Evolutionary conservation across 2,113 vertebrate genomes (phyloP), one percentile per base, ranked within the genome.

Genomic region (Notechis scutatus): DNA sequence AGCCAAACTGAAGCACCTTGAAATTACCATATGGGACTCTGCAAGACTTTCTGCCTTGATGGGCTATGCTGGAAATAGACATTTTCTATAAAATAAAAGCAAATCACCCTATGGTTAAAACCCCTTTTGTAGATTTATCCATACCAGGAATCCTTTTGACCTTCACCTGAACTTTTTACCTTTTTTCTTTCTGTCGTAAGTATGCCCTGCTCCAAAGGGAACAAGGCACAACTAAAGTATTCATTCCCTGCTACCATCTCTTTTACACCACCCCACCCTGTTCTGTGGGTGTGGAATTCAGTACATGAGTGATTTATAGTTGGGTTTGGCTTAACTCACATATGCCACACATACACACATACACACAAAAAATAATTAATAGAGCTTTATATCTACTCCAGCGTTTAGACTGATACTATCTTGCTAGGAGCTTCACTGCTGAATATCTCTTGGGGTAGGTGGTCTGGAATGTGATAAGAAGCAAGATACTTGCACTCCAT

Each of bases 261-360:
- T 39, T 55, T 92, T 90, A 64, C 18, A 39, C 3, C 3, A 64
- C 81, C 45, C 45, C 88, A 42, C 88, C 92, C 92, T 90, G 56
- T 90, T 90, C 56, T 42, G 57, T 90, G 89, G 92, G 92, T 87
- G 92, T 64, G 92, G 92, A 93, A 90, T 56, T 90, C 54, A 61
- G 11, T 54, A 90, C 59, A 87, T 90, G 92, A 93, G 89, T 93
- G 92, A 93, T 93, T 93, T 93, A 93, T 90, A 61, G 89, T 64
- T 90, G 88, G 92, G 92, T 89, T 93, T 64, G 89, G 81, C 56
- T 90, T 90, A 87, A 90, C 74, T 92, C 81, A 59, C 29, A 89
- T 81, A 92, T 34, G 69, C 18, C 50, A 74, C 86, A 74, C 23
- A 85, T 15, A 81, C 3, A 42, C 14, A 92, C 34, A 85, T 42